A percentile compares a stretch with the other conserved stretches of the same genome.
Conservation (phyloP, 2,888 invertebrate species). For the Thelaira solivaga region DNA sequence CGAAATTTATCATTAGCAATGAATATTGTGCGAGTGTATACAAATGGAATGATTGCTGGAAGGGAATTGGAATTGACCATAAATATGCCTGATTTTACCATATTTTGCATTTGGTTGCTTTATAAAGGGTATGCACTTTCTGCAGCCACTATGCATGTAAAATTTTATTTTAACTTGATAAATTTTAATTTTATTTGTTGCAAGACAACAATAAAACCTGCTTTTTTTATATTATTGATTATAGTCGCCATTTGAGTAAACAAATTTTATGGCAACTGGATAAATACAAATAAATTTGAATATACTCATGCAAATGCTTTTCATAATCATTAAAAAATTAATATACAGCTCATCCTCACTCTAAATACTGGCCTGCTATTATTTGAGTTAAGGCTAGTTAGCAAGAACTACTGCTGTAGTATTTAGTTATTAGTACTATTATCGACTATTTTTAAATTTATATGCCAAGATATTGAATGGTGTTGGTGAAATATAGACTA, state of each 20-base stretch:
- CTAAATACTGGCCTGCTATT: background rate
- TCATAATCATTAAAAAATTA: slow-evolving; percentile 30
- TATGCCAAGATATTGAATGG: slow-evolving; percentile 41
- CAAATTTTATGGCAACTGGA: slow-evolving; percentile 10
- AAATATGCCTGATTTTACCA: slow-evolving; percentile 44
- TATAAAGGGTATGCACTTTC: background rate
- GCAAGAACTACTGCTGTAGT: slow-evolving; percentile 11
- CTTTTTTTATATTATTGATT: background rate
- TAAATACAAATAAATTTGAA: background rate
- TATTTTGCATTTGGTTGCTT: slow-evolving; percentile 9
- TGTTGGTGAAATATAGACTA: background rate
- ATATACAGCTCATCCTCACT: background rate
- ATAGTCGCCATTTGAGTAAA: background rate
- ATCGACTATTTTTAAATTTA: slow-evolving; percentile 62
- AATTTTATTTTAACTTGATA: background rate
- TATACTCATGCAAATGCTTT: slow-evolving; percentile 26
- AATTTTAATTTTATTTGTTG: background rate
- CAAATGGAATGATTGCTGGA: background rate
- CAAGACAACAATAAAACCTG: background rate
- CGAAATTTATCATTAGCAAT: slow-evolving; percentile 60
- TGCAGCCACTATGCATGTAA: background rate
- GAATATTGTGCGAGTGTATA: background rate
- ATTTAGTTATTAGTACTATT: slow-evolving; percentile 63
- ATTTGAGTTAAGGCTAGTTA: no score
- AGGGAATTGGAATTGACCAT: slow-evolving; percentile 40